A percentile compares a stretch with the other conserved stretches of the same genome.
phyloP scores from a whole-genome alignment of 2,797 vertebrate genomes.

The Brotula barbata region DNA sequence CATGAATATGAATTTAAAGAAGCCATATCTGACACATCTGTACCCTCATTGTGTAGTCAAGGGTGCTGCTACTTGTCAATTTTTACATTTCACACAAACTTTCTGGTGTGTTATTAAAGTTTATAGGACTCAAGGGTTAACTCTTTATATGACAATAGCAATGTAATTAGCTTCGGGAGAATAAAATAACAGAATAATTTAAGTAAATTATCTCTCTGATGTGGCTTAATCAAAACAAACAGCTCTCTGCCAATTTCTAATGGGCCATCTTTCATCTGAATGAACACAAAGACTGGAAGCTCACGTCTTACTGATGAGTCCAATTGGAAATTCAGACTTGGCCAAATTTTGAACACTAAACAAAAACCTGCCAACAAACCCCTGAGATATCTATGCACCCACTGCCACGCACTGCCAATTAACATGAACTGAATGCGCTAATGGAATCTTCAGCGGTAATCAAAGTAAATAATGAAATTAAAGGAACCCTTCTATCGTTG shows the following conservation, averaged over 20 bases:
- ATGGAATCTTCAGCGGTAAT: constrained; percentile 81
- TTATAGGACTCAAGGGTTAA: constrained; percentile 22
- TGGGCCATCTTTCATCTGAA: constrained; percentile 77
- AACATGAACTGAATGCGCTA: constrained; percentile 75
- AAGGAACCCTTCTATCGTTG: constrained; percentile 71
- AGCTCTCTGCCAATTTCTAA: constrained; percentile 71
- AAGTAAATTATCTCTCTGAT: constrained; percentile 79
- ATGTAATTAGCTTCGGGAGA: constrained; percentile 49
- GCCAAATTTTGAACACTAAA: constrained; percentile 74
- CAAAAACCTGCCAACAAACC: constrained; percentile 68
- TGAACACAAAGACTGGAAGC: constrained; percentile 78
- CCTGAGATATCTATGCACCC: constrained; percentile 79
- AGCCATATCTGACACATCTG: no score
- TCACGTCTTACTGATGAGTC: constrained; percentile 69
- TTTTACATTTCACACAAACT: not conserved
- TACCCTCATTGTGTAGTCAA: no score
- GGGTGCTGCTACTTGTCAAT: no score
- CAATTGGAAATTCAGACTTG: constrained; percentile 76
- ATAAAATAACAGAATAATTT: constrained; percentile 73
- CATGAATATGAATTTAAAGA: not conserved
- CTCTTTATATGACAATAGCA: constrained; percentile 4
- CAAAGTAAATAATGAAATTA: constrained; percentile 78
- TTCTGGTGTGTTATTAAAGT: not conserved
- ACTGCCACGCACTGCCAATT: constrained; percentile 72
- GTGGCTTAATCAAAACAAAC: constrained; percentile 77